Base-by-base conservation (phyloP, 2,113 vertebrate genomes). In the Lycocorax pyrrhopterus region DNA sequence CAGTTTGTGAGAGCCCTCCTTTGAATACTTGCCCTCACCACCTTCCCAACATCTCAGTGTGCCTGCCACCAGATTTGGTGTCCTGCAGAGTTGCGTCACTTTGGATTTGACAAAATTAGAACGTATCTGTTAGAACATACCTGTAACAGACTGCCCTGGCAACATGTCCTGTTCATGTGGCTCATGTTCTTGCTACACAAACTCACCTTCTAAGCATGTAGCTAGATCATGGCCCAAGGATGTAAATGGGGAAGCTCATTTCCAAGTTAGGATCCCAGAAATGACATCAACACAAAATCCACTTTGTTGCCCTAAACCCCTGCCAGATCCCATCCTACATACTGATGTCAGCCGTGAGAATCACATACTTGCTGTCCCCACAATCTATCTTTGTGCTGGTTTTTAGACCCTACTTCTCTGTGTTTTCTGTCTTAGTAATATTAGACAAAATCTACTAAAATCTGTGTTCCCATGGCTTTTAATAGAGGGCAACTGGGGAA, bases 251-350 rank as follows among this genome's bases (percentile, higher is more conserved):
- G 46, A 52, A 62, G 20, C 4, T 86, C 47, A 77, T 91, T 66
- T 78, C 47, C 46, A 63, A 58, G 25, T 44, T 35, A 56, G 13
- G 13, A 52, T 83, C 44, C 60, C 3, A 4, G 21, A 88, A 91
- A 72, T 23, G 0, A 15, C 20, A 69, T 27, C 44, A 64, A 60
- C 1, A 1, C 29, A 16, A 8, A 71, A 32, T 30, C 22, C 5
- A 62, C 32, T 67, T 58, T 69, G 8, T 51, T 75, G 23, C 23
- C 52, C 21, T 47, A 73, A 75, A 14, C 13, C 6, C 9, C 16
- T 33, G 43, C 21, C 39, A 0, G 0, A 44, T 39, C 30, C 26
- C 22, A 30, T 16, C 14, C 53, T 14, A 6, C 16, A 8, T 62
- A 7, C 9, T 35, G 37, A 49, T 21, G 17, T 66, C 69, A 81